A percentile compares a stretch with the other conserved stretches of the same genome.
Evolutionary conservation across 2,113 vertebrate species (phyloP).

Genomic region (Chloebia gouldiae): DNA sequence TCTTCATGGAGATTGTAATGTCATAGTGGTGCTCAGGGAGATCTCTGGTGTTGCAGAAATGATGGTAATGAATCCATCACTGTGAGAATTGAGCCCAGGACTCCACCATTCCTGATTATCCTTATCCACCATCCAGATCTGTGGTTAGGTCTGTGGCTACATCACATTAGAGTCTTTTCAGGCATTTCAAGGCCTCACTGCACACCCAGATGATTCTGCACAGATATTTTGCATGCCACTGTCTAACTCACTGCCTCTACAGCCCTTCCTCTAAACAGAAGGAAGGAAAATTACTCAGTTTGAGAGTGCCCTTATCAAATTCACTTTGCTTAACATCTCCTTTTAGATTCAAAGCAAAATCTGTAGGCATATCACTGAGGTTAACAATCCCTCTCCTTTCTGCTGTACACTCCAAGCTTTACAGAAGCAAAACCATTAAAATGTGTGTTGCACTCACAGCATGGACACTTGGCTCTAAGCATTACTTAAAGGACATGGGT

Average conservation of each 20-base stretch:
- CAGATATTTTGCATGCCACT: background rate
- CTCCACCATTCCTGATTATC: background rate
- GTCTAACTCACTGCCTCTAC: background rate
- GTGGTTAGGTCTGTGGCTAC: background rate
- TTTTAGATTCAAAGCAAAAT: background rate
- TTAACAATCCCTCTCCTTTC: background rate
- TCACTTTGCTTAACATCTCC: background rate
- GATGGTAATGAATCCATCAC: background rate
- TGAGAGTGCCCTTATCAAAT: background rate
- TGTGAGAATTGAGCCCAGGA: background rate
- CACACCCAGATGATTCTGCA: background rate
- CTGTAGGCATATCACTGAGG: background rate
- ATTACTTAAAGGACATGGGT: conserved; percentile 36
- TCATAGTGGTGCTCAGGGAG: background rate
- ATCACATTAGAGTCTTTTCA: background rate
- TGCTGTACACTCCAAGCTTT: background rate
- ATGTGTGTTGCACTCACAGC: conserved; percentile 38
- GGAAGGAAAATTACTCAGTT: background rate
- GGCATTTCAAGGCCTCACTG: background rate
- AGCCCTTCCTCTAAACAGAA: background rate
- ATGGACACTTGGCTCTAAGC: conserved; percentile 13
- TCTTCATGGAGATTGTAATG: background rate
- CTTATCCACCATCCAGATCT: background rate
- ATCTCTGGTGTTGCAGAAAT: background rate
- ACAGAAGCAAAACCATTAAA: conserved; percentile 19